Evolutionary conservation across 2,797 vertebrate genomes (phyloP), one percentile per base, ranked within the genome.

Genomic region (Lagocephalus sceleratus): DNA sequence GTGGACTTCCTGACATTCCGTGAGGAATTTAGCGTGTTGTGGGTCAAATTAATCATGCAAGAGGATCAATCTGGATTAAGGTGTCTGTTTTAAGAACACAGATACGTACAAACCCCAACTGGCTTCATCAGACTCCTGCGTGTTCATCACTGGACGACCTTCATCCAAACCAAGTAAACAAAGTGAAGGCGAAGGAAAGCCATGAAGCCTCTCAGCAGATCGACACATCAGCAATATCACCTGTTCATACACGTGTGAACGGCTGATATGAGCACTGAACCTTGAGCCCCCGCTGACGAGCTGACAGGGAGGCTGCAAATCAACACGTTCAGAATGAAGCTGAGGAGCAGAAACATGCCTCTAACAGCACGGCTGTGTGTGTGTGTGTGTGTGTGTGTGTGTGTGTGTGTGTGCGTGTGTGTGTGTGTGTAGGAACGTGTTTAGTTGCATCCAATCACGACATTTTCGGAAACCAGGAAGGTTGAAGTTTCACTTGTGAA

Each of bases 221-320:
- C 12, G 71, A 73, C 64, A 60, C 64, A 77, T 83, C 76, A 81
- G 76, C 71, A 71, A 35, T 63, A 63, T 75, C 57, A 54, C 57
- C 20, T 54, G 39, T 39, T 26, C 47, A 46, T 35, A 59, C 51
- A 69, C 46, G 57, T 38, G 44, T 57, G 48, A 14, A 14, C 67
- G 48, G 70, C 73, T 67, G 74, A 66, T 68, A 79, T 76, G 72
- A 75, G 68, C 72, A 68, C 21, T 78, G 68, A 81, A 85, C 61
- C 78, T 4, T 14, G 32, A 35, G 32, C 12, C 23, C 58, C 68
- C 5, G 59, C 66, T 78, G 78, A 85, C 74, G 68, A 29, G 71
- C 64, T 75, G 82, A 65, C 82, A 57, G 52, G 1, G 2, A n/a
- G 56, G 46, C 32, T 42, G 17, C 11, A 42, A 48, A 19, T 54